Evolutionary conservation across 2,113 vertebrate genomes (phyloP).

Genomic region (Pangasianodon hypophthalmus): DNA sequence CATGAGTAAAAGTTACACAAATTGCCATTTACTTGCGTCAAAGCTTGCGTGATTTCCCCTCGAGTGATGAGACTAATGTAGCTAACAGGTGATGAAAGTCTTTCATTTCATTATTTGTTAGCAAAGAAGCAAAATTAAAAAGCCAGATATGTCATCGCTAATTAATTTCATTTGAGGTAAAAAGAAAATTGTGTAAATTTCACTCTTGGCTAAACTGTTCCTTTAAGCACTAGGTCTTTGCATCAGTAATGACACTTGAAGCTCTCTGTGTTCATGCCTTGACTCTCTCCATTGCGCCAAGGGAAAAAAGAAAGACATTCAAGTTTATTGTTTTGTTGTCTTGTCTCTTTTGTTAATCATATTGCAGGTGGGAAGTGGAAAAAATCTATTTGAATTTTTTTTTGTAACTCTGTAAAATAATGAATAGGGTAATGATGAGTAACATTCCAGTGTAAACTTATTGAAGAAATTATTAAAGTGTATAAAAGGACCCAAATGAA

Average conservation of each 20-base stretch:
- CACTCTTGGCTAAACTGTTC: neutral
- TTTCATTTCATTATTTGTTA: neutral
- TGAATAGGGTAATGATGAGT: constrained; percentile 44
- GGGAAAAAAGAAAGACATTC: constrained; percentile 12
- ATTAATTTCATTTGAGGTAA: neutral
- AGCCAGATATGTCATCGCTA: neutral
- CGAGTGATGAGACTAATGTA: neutral
- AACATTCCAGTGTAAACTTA: constrained; percentile 57
- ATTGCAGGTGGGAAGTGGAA: constrained; percentile 41
- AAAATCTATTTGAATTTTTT: constrained; percentile 25
- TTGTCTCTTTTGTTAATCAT: constrained; percentile 41
- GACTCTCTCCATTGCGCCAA: constrained; percentile 24
- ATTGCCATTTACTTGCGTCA: neutral
- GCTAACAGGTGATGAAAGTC: neutral
- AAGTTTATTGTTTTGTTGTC: constrained; percentile 12
- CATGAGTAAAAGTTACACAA: neutral
- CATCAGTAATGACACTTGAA: neutral
- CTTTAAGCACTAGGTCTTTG: neutral
- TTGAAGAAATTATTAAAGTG: constrained; percentile 51
- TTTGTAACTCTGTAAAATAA: constrained; percentile 58
- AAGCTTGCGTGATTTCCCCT: neutral
- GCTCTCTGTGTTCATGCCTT: constrained; percentile 22
- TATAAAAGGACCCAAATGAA: constrained; percentile 30
- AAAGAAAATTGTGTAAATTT: neutral
- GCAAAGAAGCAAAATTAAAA: neutral